A percentile compares a stretch with the other conserved stretches of the same genome.
These are phyloP conservation scores for Lordiphosa mommai DNA, from an alignment of 1,140 invertebrate species.

Conservation along the genomic window DNA sequence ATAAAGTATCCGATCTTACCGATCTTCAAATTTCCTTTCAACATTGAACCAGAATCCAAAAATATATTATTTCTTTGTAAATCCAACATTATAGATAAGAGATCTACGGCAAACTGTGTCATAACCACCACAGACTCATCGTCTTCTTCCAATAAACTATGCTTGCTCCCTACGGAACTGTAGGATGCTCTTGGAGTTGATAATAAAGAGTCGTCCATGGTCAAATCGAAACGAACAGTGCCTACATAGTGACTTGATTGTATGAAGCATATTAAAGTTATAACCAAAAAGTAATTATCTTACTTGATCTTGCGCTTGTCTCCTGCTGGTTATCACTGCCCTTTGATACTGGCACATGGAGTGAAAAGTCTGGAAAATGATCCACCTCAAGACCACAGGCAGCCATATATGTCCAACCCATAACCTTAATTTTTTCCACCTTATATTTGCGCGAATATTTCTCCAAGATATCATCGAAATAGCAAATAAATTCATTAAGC, in stretches of 20 bases:
- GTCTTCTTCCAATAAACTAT: background rate
- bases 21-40: conserved; percentile 24
- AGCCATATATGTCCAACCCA: conserved; percentile 96
- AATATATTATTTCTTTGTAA: conserved; percentile 8
- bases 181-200: too few species aligned
- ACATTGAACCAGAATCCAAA: background rate
- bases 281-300: too few species aligned
- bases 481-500: conserved; percentile 92
- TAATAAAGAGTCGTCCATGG: too few species aligned
- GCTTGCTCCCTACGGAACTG: background rate
- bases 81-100: conserved; percentile 28
- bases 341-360: background rate
- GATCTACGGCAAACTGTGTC: conserved; percentile 27
- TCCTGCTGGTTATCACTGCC: background rate
- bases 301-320: background rate
- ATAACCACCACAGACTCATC: conserved; percentile 22
- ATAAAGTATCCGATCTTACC: too few species aligned
- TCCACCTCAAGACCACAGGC: conserved; percentile 88
- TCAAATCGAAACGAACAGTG: conserved; percentile 1
- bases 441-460: conserved; percentile 46
- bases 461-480: conserved; percentile 85
- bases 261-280: too few species aligned
- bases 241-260: background rate
- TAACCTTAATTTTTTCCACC: conserved; percentile 95
- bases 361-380: conserved; percentile 7